Evolutionary conservation across 1,140 invertebrate genomes (phyloP).

Genomic region (Mercenaria mercenaria): DNA sequence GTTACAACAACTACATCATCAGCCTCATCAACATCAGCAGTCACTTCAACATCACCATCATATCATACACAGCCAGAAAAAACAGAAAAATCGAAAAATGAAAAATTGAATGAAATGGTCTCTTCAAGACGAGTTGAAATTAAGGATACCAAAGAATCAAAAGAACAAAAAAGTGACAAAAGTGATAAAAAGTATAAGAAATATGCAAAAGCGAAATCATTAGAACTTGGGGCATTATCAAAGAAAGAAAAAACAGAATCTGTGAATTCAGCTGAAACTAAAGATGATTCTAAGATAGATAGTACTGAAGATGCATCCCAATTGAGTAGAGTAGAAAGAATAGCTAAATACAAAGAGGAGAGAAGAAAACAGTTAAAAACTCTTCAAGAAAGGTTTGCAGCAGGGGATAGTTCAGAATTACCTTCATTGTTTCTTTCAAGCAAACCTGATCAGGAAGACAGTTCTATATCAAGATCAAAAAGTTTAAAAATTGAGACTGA

Average conservation of each 20-base stretch:
- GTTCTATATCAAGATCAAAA: slow-evolving; percentile 62
- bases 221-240: slow-evolving; percentile 56
- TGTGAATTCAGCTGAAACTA: background rate
- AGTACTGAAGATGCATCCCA: slow-evolving; percentile 53
- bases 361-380: slow-evolving; percentile 69
- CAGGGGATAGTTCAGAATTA: slow-evolving; percentile 45
- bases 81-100: slow-evolving; percentile 41
- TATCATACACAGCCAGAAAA: slow-evolving; percentile 6
- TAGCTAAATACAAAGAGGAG: slow-evolving; percentile 73
- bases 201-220: slow-evolving; percentile 63
- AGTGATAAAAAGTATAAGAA: slow-evolving; percentile 57
- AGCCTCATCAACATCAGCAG: slow-evolving; percentile 1
- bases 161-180: background rate
- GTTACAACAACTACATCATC: slow-evolving; percentile 1
- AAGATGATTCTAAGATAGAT: slow-evolving; percentile 42
- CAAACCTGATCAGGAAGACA: slow-evolving; percentile 41
- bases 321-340: slow-evolving; percentile 68
- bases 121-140: background rate
- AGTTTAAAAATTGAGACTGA: slow-evolving; percentile 67
- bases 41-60: slow-evolving; percentile 10
- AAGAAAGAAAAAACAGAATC: slow-evolving; percentile 1
- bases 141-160: background rate
- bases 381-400: slow-evolving; percentile 65
- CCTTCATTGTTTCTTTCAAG: slow-evolving; percentile 68
- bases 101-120: background rate